These are phyloP conservation scores for Rugalucina vietnamica DNA, from an alignment of 2,888 invertebrate genomes.

Conservation along the genomic window DNA sequence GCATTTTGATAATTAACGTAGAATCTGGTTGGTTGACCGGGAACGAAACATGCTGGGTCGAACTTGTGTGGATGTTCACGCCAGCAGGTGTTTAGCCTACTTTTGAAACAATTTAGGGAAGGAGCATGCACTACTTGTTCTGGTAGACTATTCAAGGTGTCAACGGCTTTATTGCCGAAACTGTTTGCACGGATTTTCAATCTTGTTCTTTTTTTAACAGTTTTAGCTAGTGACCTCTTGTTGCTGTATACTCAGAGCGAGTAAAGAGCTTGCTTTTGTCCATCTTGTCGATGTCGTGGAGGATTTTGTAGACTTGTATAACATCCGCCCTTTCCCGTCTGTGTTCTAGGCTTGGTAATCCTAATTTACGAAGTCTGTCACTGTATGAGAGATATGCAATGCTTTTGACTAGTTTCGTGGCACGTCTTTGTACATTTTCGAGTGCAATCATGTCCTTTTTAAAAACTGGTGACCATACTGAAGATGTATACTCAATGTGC, in stretches of 20 bases:
- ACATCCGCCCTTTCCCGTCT: conserved; percentile 14
- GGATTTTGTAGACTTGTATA: conserved; percentile 5
- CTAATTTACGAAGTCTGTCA: neutral
- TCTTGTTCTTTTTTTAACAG: neutral
- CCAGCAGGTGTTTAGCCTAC: neutral
- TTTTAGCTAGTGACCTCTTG: conserved; percentile 9
- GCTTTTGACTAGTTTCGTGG: neutral
- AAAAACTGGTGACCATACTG: neutral
- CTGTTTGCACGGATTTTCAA: neutral
- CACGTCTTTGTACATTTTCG: conserved; percentile 30
- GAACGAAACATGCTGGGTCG: neutral
- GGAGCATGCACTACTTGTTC: neutral
- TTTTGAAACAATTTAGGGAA: conserved; percentile 5
- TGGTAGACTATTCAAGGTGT: conserved; percentile 1
- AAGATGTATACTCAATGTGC: neutral
- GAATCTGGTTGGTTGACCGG: neutral
- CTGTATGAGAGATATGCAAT: neutral
- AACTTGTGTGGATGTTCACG: neutral
- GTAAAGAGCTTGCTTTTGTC: conserved; percentile 1
- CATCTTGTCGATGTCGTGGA: conserved; percentile 4
- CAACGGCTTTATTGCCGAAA: conserved; percentile 6
- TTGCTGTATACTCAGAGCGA: neutral
- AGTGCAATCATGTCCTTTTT: conserved; percentile 14
- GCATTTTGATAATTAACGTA: neutral
- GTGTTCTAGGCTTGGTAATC: conserved; percentile 23